Conservation (phyloP, 2,888 invertebrate genomes). For the Sphaerophoria taeniata region DNA sequence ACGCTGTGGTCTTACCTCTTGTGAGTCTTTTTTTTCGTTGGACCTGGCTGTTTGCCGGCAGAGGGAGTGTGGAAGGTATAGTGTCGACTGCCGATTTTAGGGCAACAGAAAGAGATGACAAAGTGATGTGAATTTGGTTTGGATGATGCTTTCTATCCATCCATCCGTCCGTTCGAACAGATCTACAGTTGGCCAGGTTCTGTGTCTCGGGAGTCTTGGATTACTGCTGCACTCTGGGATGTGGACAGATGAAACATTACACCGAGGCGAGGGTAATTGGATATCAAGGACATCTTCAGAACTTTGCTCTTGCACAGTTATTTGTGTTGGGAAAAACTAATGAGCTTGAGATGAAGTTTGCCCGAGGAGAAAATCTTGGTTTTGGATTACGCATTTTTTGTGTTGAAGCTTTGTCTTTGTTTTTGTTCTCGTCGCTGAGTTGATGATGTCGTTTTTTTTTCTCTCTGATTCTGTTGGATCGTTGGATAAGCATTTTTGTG, state of each 20-base stretch:
- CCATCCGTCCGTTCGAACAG: not conserved
- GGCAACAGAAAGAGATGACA: constrained; percentile 63
- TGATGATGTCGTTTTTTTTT: constrained; percentile 13
- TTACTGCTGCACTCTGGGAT: not conserved
- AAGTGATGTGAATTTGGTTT: constrained; percentile 21
- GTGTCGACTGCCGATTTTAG: constrained; percentile 10
- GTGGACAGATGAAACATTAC: constrained; percentile 30
- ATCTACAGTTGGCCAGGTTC: not conserved
- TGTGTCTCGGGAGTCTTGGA: not conserved
- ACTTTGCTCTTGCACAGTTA: not conserved
- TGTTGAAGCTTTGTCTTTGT: not conserved
- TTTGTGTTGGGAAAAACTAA: not conserved
- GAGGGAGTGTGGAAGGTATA: constrained; percentile 43
- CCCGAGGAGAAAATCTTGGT: not conserved
- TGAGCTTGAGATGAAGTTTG: not conserved
- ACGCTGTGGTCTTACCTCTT: not conserved
- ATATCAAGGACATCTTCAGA: constrained; percentile 33
- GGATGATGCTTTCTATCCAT: constrained; percentile 13
- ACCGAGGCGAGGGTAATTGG: constrained; percentile 40
- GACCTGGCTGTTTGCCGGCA: constrained; percentile 15
- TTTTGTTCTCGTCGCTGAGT: not conserved
- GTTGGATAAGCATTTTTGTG: not conserved
- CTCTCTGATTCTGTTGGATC: not conserved
- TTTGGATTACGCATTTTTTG: constrained; percentile 22
- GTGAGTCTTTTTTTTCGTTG: not conserved